A percentile compares a stretch with the other conserved stretches of the same genome.
Conservation (phyloP, 2,797 vertebrate species). For the Epinephelus awoara region DNA sequence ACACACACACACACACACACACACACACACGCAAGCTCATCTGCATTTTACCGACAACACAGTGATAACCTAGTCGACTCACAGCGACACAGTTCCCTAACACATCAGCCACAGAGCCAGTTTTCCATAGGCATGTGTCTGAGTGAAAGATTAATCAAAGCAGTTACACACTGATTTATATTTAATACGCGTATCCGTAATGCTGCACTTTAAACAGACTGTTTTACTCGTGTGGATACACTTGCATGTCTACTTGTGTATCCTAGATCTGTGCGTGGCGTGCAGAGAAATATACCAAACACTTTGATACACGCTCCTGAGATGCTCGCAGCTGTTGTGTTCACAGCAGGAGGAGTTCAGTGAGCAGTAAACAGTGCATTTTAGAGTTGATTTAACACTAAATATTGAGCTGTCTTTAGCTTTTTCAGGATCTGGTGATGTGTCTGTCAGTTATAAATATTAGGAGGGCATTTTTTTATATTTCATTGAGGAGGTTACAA, state of each 20-base stretch:
- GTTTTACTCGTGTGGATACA: background rate
- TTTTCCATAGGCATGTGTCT: background rate
- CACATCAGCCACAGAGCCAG: background rate
- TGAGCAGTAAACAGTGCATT: background rate
- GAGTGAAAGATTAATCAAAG: background rate
- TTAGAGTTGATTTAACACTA: background rate
- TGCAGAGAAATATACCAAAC: background rate
- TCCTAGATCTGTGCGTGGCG: background rate
- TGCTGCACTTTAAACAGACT: background rate
- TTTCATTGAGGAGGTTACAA: background rate
- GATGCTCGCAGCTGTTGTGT: constrained; percentile 10
- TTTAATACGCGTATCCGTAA: background rate
- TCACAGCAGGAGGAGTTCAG: constrained; percentile 15
- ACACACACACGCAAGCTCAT: background rate
- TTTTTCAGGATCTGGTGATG: background rate
- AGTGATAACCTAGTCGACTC: background rate
- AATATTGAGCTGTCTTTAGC: background rate
- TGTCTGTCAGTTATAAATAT: constrained; percentile 6
- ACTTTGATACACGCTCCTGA: background rate
- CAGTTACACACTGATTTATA: background rate
- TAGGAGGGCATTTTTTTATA: background rate
- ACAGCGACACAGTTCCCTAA: background rate
- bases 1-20: background rate
- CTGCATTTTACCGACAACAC: background rate
- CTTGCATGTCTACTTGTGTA: background rate